A percentile compares a stretch with the other conserved stretches of the same genome.
Conservation (phyloP, 2,888 invertebrate species). For the Hypselothyrea guttata region DNA sequence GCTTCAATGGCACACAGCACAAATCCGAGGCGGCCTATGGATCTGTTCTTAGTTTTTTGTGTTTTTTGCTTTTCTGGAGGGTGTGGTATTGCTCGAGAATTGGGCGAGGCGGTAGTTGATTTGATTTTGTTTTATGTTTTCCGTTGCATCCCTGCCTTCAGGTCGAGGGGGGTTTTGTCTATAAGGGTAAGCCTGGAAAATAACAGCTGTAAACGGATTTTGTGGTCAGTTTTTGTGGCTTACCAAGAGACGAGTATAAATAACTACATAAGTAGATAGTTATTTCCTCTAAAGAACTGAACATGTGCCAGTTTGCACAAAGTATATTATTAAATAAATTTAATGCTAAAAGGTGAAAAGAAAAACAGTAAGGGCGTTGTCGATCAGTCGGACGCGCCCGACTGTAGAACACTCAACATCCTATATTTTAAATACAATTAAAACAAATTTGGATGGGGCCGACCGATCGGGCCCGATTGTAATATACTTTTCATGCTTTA, state of each 20-base stretch:
- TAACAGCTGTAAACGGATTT: constrained; percentile 42
- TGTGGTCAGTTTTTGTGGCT: constrained; percentile 66
- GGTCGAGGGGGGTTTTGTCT: neutral
- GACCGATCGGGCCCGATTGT: too few relatives aligned
- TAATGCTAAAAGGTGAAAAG: too few relatives aligned
- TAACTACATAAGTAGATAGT: neutral
- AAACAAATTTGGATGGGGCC: too few relatives aligned
- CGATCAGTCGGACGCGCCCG: too few relatives aligned
- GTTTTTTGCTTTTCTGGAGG: constrained; percentile 1
- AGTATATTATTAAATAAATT: too few relatives aligned
- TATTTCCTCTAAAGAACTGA: constrained; percentile 11
- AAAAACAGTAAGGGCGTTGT: too few relatives aligned
- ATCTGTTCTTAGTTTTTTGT: constrained; percentile 19
- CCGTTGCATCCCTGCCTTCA: constrained; percentile 25
- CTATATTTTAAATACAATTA: too few relatives aligned
- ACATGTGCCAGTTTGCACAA: neutral
- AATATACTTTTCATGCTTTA: too few relatives aligned
- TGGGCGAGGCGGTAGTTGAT: constrained; percentile 67
- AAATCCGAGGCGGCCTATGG: constrained; percentile 35
- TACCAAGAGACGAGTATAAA: constrained; percentile 24
- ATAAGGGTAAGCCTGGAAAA: constrained; percentile 19
- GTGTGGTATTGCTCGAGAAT: constrained; percentile 27
- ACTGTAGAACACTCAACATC: too few relatives aligned
- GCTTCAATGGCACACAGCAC: constrained; percentile 75
- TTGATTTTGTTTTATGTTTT: constrained; percentile 75